Base-by-base conservation (phyloP, 2,113 vertebrate species). In the Xyliphius kryptos region DNA sequence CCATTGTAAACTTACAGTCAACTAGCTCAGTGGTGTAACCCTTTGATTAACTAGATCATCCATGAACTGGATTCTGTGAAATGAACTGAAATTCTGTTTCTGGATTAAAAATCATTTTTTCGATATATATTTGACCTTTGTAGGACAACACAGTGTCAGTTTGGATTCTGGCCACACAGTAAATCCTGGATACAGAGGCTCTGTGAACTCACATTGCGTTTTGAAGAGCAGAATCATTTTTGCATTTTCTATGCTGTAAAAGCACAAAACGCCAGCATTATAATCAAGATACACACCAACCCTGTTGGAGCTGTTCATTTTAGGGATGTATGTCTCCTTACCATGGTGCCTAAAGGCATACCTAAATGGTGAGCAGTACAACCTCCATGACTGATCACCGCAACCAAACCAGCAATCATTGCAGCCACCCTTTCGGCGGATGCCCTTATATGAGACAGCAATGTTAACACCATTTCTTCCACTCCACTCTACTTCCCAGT, bases 401-500 rank as follows among this genome's bases (percentile, higher is more conserved):
- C 56, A 61, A 16, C 69, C 69, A 9, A 71, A 61, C 50, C 56
- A 61, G 46, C 36, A 50, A 9, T 56, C 43, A 2, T 53, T 48
- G 15, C 3, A 26, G 3, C 51, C 36, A 6, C 69, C 57, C 10
- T 61, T 62, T 6, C 58, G 44, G 0, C 14, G 13, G n/a, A 64
- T 59, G 37, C 57, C 43, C 41, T 54, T 61, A 20, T 71, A 71
- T 1, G 69, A 37, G 9, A 61, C 52, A 1, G 63, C 69, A 16
- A 71, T 17, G 37, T 61, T 54, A 15, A 67, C 14, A 2, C 67
- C 61, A 10, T 66, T 61, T 47, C 21, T 15, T 0, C 69, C 69
- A 5, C 36, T 38, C 50, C 63, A 61, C n/a, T 71, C 69, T 3
- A 71, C 22, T 52, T 71, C 69, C 69, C 69, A 71, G 17, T 71